phyloP scores from a whole-genome alignment of 2,797 vertebrate species.

The Pogonophryne albipinna region DNA sequence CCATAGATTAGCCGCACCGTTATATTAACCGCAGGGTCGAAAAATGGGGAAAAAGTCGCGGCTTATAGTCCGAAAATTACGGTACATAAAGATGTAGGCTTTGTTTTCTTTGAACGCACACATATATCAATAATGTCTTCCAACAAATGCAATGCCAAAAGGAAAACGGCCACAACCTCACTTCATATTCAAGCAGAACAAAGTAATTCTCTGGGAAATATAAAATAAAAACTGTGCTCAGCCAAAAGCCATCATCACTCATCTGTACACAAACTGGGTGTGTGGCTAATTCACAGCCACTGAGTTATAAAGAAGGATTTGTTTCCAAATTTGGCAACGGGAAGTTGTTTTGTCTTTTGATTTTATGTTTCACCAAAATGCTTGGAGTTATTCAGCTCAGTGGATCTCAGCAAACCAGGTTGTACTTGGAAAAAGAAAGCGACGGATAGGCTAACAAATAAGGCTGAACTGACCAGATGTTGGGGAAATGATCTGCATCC shows the following conservation, averaged over 20 bases:
- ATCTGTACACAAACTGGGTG: neutral
- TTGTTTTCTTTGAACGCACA: neutral
- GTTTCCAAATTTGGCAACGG: neutral
- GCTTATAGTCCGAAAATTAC: no score
- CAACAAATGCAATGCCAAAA: slow-evolving; percentile 1
- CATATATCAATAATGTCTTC: slow-evolving; percentile 10
- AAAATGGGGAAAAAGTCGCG: no score
- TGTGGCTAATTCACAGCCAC: neutral
- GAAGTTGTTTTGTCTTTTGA: neutral
- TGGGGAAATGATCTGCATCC: neutral
- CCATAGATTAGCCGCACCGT: no score
- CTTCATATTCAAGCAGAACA: slow-evolving; percentile 4
- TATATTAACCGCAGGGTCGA: no score
- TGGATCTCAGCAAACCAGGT: neutral
- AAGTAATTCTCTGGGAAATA: neutral
- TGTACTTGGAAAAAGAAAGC: slow-evolving; percentile 1
- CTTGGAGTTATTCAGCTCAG: neutral
- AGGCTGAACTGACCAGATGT: slow-evolving; percentile 8
- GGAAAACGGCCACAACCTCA: slow-evolving; percentile 1
- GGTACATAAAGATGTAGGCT: slow-evolving; percentile 20
- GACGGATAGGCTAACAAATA: neutral
- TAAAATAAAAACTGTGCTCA: neutral
- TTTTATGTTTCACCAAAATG: slow-evolving; percentile 1
- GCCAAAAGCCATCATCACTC: neutral
- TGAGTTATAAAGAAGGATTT: neutral